phyloP scores from a whole-genome alignment of 1,140 invertebrate species.

The Physella acuta region DNA sequence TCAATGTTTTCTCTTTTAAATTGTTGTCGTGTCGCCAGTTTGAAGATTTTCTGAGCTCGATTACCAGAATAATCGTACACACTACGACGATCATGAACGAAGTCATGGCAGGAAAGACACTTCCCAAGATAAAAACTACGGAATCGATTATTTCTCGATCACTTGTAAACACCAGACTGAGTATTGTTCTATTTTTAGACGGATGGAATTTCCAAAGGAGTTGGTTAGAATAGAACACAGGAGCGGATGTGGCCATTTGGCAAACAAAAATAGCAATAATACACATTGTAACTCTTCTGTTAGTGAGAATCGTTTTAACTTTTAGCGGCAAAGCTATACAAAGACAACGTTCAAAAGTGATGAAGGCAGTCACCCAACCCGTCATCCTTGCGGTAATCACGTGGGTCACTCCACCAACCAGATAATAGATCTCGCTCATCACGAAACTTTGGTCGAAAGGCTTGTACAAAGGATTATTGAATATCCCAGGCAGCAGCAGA shows the following conservation, averaged over 20 bases:
- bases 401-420: background rate
- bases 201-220: background rate
- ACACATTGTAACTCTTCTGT: background rate
- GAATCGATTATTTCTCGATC: background rate
- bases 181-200: background rate
- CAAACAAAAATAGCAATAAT: background rate
- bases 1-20: background rate
- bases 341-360: conserved; percentile 11
- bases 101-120: background rate
- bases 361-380: conserved; percentile 3
- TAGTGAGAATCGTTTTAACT: background rate
- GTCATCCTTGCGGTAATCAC: background rate
- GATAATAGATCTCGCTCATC: background rate
- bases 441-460: background rate
- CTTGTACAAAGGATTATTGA: background rate
- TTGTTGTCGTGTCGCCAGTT: background rate
- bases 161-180: background rate
- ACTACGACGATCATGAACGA: background rate
- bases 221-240: background rate
- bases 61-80: background rate
- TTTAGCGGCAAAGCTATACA: conserved; percentile 5
- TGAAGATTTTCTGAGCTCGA: background rate
- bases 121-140: background rate
- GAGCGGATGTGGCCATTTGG: background rate
- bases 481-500: background rate